phyloP scores from a whole-genome alignment of 2,888 invertebrate species.

The Petrolisthes manimaculis region DNA sequence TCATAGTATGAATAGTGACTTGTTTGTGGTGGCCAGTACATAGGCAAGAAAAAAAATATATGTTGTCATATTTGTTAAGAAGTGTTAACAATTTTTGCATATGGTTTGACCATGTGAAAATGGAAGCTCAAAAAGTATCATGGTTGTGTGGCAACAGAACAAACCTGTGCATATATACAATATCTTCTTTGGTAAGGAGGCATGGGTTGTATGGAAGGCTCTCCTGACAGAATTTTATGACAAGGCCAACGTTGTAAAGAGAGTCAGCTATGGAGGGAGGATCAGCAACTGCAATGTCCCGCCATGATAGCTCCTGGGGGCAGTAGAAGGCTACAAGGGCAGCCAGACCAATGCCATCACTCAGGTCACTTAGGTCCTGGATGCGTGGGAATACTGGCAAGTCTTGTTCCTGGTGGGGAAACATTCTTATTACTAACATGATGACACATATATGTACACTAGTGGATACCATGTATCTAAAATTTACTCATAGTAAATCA shows the following conservation, averaged over 20 bases:
- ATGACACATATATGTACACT: neutral
- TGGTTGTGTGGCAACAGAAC: no score
- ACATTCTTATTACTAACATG: neutral
- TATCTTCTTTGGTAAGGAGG: slow-evolving; percentile 95
- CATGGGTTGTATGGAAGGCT: slow-evolving; percentile 89
- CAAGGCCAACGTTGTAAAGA: slow-evolving; percentile 89
- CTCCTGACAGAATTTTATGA: slow-evolving; percentile 87
- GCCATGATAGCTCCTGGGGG: slow-evolving; percentile 82
- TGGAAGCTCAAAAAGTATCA: no score
- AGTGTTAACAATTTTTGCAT: no score
- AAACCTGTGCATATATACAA: slow-evolving; percentile 91
- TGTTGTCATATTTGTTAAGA: no score
- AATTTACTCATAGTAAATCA: no score
- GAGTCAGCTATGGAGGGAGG: slow-evolving; percentile 86
- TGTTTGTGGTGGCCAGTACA: no score
- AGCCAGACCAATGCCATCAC: slow-evolving; percentile 90
- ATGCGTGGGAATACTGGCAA: slow-evolving; percentile 76
- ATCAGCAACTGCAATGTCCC: slow-evolving; percentile 73
- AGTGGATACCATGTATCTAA: neutral
- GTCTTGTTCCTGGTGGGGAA: slow-evolving; percentile 54
- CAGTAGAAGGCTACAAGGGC: slow-evolving; percentile 92
- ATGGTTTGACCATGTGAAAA: no score
- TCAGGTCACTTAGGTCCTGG: slow-evolving; percentile 86
- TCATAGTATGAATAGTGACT: no score
- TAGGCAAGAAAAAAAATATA: no score